Percentiles rank a stretch among this genome's conserved stretches.
Evolutionary conservation across 2,888 invertebrate genomes (phyloP).

Genomic region (Drosophila antonietae): DNA sequence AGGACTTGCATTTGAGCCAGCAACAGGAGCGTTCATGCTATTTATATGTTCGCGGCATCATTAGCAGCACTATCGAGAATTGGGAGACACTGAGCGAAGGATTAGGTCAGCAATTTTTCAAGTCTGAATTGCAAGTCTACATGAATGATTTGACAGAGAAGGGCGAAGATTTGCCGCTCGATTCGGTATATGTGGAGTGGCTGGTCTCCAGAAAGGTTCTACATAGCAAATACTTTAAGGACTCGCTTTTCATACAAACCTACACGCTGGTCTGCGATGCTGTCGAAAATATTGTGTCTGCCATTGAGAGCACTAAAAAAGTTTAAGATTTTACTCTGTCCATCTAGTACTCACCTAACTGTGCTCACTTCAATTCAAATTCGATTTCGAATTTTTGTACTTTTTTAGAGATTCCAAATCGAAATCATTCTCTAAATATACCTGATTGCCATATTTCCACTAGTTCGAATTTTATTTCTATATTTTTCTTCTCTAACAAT

Average conservation of each 20-base stretch:
- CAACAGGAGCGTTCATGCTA: slow-evolving; percentile 60
- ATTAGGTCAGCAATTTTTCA: slow-evolving; percentile 65
- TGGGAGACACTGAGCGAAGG: slow-evolving; percentile 62
- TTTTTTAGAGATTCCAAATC: slow-evolving; percentile 31
- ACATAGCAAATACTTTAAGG: slow-evolving; percentile 66
- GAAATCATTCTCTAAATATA: slow-evolving; percentile 33
- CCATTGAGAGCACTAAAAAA: slow-evolving; percentile 73
- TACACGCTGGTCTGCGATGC: slow-evolving; percentile 74
- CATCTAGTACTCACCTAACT: neutral
- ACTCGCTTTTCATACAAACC: slow-evolving; percentile 78
- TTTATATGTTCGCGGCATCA: slow-evolving; percentile 71
- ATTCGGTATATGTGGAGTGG: slow-evolving; percentile 22
- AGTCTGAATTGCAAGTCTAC: slow-evolving; percentile 54
- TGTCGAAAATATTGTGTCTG: slow-evolving; percentile 77
- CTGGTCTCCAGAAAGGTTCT: slow-evolving; percentile 46
- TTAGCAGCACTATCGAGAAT: slow-evolving; percentile 68
- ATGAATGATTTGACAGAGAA: slow-evolving; percentile 8
- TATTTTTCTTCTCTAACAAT: neutral
- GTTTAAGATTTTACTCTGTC: slow-evolving; percentile 1
- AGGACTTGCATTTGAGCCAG: slow-evolving; percentile 33
- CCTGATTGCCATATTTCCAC: slow-evolving; percentile 15
- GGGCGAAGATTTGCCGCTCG: slow-evolving; percentile 3
- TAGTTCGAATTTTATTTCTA: neutral
- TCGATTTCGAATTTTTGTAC: neutral
- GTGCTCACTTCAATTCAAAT: neutral